A percentile compares a stretch with the other conserved stretches of the same genome.
These are phyloP conservation scores for Poecilia wingei DNA, from an alignment of 2,797 vertebrate species.

Conservation along the genomic window DNA sequence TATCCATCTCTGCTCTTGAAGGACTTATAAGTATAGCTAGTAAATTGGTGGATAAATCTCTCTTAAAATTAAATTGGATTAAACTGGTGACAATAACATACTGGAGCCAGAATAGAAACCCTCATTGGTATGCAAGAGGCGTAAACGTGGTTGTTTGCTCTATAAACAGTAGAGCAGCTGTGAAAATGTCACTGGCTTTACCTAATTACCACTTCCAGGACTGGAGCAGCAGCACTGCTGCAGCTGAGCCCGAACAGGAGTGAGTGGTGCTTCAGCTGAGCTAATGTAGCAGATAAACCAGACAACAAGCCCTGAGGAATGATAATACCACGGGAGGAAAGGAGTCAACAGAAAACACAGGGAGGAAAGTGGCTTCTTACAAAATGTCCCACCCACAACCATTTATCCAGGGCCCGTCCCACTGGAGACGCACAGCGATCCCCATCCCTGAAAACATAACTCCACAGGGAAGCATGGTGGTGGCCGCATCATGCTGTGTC, in stretches of 20 bases:
- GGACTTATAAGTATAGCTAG: not conserved
- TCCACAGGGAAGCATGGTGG: not conserved
- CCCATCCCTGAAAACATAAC: not conserved
- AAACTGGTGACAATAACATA: conserved; percentile 10
- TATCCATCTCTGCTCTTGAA: not conserved
- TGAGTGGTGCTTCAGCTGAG: conserved; percentile 37
- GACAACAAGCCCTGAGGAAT: conserved; percentile 17
- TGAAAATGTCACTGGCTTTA: conserved; percentile 42
- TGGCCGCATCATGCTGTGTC: not conserved
- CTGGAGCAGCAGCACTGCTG: conserved; percentile 27
- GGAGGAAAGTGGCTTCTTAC: not conserved
- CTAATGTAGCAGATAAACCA: conserved; percentile 31
- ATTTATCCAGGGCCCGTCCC: not conserved
- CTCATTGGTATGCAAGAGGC: not conserved
- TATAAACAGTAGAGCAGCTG: conserved; percentile 33
- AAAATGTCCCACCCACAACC: not conserved
- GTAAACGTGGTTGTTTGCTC: conserved; percentile 12
- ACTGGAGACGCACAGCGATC: not conserved
- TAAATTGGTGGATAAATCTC: not conserved
- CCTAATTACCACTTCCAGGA: conserved; percentile 44
- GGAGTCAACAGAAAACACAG: not conserved
- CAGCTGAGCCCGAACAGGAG: conserved; percentile 37
- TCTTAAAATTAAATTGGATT: not conserved
- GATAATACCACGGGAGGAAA: conserved; percentile 26
- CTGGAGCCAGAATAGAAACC: conserved; percentile 12